Evolutionary conservation across 2,113 vertebrate genomes (phyloP).

Genomic region (Mobula hypostoma): DNA sequence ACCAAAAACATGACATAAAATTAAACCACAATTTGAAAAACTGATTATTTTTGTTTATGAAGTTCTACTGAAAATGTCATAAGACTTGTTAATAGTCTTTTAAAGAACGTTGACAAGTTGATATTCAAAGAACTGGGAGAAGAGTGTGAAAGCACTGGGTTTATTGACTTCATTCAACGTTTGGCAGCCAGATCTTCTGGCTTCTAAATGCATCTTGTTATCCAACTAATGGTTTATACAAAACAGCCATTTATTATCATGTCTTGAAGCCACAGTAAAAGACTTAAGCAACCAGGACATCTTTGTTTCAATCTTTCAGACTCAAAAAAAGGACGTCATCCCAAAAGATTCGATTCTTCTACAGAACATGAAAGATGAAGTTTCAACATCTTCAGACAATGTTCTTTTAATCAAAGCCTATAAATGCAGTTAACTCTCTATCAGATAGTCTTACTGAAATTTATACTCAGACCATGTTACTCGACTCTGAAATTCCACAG

Average conservation of each 20-base stretch:
- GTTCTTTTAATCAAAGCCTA: not conserved
- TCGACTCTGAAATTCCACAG: not conserved
- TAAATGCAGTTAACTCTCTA: not conserved
- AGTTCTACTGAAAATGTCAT: not conserved
- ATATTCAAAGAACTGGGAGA: not conserved
- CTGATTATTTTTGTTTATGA: not conserved
- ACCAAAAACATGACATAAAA: not conserved
- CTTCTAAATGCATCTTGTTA: not conserved
- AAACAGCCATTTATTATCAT: slow-evolving; percentile 7
- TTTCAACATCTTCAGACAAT: not conserved
- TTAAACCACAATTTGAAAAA: not conserved
- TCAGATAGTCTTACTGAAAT: slow-evolving; percentile 3
- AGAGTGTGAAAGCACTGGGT: not conserved
- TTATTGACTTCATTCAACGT: not conserved
- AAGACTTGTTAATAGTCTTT: not conserved
- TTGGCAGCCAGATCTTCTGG: not conserved
- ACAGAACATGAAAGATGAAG: not conserved
- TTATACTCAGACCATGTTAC: not conserved
- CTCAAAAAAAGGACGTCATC: not conserved
- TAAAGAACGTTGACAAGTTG: not conserved
- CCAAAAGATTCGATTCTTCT: not conserved
- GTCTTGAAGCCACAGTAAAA: not conserved
- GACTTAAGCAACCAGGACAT: not conserved
- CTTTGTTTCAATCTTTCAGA: not conserved
- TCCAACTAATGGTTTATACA: not conserved